A percentile compares a stretch with the other conserved stretches of the same genome.
These are phyloP conservation scores for Watsonalla cultraria DNA, from an alignment of 2,888 invertebrate genomes.

Conservation along the genomic window DNA sequence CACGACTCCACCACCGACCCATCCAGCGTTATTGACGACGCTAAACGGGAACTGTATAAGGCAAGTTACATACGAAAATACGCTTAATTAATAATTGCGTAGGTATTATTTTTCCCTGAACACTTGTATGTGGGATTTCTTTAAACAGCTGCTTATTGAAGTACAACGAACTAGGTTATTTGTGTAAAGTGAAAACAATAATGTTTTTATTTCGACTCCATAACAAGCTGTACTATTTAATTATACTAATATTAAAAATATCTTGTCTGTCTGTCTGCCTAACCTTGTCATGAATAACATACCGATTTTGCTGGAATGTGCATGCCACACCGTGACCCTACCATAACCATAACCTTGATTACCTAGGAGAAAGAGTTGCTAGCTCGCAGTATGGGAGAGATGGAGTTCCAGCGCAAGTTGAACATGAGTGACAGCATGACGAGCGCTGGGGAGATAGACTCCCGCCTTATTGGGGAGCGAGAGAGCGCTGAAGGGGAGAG, in stretches of 20 bases:
- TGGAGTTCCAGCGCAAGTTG: slow-evolving; percentile 66
- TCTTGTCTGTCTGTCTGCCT: not conserved
- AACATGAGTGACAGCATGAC: slow-evolving; percentile 58
- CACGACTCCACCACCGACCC: slow-evolving; percentile 61
- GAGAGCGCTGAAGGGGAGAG: slow-evolving; percentile 78
- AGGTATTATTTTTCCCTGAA: not conserved
- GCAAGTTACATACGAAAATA: slow-evolving; percentile 20
- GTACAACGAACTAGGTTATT: no score
- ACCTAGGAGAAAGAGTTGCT: slow-evolving; percentile 72
- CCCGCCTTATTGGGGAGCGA: slow-evolving; percentile 63
- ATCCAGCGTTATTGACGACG: slow-evolving; percentile 81
- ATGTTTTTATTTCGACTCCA: not conserved
- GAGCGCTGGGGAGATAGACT: slow-evolving; percentile 37
- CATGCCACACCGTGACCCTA: no score
- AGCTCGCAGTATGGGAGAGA: slow-evolving; percentile 72
- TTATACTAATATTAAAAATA: no score
- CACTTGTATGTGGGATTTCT: no score
- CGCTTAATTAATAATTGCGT: not conserved
- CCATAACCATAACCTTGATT: not conserved
- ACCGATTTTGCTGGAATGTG: no score
- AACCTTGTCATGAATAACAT: no score
- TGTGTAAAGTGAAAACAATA: not conserved
- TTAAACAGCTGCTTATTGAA: no score
- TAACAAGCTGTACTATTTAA: no score
- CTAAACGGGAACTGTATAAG: slow-evolving; percentile 88